A percentile compares a stretch with the other conserved stretches of the same genome.
Conservation (phyloP, 2,797 vertebrate genomes). For the Sebastes aleutianus region DNA sequence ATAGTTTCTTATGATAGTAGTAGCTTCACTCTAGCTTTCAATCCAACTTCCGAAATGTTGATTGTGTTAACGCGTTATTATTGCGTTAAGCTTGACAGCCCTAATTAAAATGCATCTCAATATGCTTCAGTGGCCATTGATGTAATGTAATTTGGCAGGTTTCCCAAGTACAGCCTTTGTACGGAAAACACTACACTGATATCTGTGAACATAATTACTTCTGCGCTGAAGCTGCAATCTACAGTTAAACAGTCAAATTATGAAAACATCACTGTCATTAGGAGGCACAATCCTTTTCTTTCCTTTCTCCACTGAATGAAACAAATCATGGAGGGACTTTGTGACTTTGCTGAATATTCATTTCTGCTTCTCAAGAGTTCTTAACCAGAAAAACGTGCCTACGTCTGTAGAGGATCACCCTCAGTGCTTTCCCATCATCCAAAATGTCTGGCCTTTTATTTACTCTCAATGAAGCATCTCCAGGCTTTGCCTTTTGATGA, state of each 20-base stretch:
- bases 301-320: neutral
- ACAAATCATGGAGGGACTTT: neutral
- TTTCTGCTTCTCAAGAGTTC: constrained; percentile 21
- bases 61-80: too few relatives aligned
- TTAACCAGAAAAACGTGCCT: constrained; percentile 11
- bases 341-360: constrained; percentile 25
- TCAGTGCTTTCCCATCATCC: constrained; percentile 51
- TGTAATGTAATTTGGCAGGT: neutral
- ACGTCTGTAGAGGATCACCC: constrained; percentile 37
- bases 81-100: too few relatives aligned
- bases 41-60: too few relatives aligned
- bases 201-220: neutral
- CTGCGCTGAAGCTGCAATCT: neutral
- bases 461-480: constrained; percentile 38
- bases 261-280: neutral
- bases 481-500: constrained; percentile 28
- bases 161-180: neutral
- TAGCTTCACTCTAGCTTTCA: too few relatives aligned
- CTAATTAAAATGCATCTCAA: neutral
- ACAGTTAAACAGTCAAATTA: neutral
- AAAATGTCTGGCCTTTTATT: constrained; percentile 41
- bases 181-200: neutral
- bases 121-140: neutral
- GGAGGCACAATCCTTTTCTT: neutral
- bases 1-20: too few relatives aligned